A percentile compares a stretch with the other conserved stretches of the same genome.
Evolutionary conservation across 2,888 invertebrate genomes (phyloP).

Genomic region (Drosophila pseudotakahashii): DNA sequence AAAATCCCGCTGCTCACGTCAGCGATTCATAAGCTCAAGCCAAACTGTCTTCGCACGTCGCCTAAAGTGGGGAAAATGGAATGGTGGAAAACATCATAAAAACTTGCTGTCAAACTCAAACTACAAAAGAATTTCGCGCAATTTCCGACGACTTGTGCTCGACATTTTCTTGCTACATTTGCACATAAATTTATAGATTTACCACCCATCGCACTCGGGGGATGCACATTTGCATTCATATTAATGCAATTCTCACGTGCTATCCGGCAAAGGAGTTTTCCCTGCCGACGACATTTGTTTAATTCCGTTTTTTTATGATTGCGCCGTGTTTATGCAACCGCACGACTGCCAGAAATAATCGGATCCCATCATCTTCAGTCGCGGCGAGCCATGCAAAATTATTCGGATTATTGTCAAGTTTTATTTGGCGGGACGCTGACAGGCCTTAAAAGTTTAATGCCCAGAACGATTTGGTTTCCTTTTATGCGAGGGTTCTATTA

Average conservation of each 20-base stretch:
- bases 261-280: conserved; percentile 43
- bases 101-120: conserved; percentile 71
- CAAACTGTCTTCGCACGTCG: conserved; percentile 63
- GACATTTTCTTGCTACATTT: conserved; percentile 66
- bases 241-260: conserved; percentile 81
- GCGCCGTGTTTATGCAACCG: conserved; percentile 72
- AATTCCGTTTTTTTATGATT: conserved; percentile 74
- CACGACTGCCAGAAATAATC: conserved; percentile 55
- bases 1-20: conserved; percentile 68
- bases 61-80: conserved; percentile 48
- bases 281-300: conserved; percentile 67
- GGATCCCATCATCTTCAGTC: conserved; percentile 64
- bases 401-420: conserved; percentile 68
- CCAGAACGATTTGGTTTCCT: conserved; percentile 16
- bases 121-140: conserved; percentile 53
- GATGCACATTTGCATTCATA: conserved; percentile 71
- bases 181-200: conserved; percentile 78
- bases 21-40: conserved; percentile 80
- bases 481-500: conserved; percentile 20
- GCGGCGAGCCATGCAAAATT: conserved; percentile 40
- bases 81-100: conserved; percentile 55
- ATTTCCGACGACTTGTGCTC: conserved; percentile 56
- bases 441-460: conserved; percentile 65
- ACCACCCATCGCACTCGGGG: conserved; percentile 3
- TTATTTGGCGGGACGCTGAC: conserved; percentile 61